These are phyloP conservation scores for Clusia tigrina DNA, from an alignment of 2,888 invertebrate species.

Conservation along the genomic window DNA sequence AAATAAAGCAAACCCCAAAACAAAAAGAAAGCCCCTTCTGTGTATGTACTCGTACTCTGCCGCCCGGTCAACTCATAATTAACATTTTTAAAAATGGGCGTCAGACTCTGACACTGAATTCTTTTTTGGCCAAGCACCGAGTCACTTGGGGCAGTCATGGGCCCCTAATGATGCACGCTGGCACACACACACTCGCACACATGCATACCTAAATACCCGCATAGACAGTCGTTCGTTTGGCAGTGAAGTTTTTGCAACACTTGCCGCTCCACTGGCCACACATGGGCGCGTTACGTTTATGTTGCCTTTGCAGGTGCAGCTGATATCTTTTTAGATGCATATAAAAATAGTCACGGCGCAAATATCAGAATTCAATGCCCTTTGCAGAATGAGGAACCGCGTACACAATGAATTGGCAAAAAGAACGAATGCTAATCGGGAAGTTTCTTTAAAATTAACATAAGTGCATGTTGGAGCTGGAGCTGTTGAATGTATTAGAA, in stretches of 20 bases:
- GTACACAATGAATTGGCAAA: slow-evolving; percentile 37
- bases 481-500: background rate
- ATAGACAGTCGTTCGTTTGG: too few relatives aligned
- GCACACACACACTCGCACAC: too few relatives aligned
- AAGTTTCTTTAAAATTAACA: slow-evolving; percentile 1
- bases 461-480: background rate
- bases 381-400: slow-evolving; percentile 49
- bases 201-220: too few relatives aligned
- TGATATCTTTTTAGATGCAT: slow-evolving; percentile 23
- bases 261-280: slow-evolving; percentile 23
- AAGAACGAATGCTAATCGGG: slow-evolving; percentile 1
- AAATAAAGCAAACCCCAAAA: background rate
- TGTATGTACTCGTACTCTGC: too few relatives aligned
- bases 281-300: background rate
- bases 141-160: background rate
- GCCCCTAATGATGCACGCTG: slow-evolving; percentile 7
- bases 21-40: too few relatives aligned
- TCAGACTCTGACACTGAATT: slow-evolving; percentile 7
- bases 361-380: slow-evolving; percentile 42
- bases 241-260: slow-evolving; percentile 12
- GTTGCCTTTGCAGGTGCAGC: background rate
- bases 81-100: slow-evolving; percentile 6
- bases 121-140: background rate
- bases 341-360: slow-evolving; percentile 36
- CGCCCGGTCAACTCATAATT: background rate